phyloP scores from a whole-genome alignment of 2,888 invertebrate species.

The Microplitis manilae region DNA sequence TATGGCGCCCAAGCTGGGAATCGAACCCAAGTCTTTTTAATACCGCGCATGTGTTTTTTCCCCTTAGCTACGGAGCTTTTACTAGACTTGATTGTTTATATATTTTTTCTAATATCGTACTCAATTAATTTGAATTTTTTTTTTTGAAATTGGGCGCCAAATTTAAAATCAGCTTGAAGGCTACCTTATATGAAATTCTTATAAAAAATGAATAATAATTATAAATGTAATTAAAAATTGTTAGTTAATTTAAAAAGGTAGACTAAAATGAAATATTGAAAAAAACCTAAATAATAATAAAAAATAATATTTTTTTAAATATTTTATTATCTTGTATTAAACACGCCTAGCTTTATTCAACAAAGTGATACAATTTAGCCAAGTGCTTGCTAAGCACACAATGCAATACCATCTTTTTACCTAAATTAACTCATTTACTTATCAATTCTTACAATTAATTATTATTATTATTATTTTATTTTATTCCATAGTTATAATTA shows the following conservation, averaged over 20 bases:
- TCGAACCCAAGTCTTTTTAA: too few species aligned
- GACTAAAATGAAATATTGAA: neutral
- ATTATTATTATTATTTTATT: neutral
- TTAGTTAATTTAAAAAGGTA: neutral
- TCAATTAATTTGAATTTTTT: neutral
- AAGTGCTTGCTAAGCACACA: slow-evolving; percentile 66
- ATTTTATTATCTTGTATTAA: slow-evolving; percentile 61
- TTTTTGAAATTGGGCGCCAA: too few species aligned
- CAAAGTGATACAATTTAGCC: slow-evolving; percentile 69
- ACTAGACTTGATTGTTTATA: too few species aligned
- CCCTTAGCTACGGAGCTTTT: too few species aligned
- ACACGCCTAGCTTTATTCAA: slow-evolving; percentile 71
- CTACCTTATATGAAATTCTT: too few species aligned
- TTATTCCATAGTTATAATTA: too few species aligned
- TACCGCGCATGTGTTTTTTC: too few species aligned
- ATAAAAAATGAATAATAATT: too few species aligned
- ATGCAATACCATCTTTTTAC: slow-evolving; percentile 53
- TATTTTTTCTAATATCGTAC: too few species aligned
- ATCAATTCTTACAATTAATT: slow-evolving; percentile 13
- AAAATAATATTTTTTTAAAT: slow-evolving; percentile 42
- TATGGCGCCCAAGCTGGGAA: too few species aligned
- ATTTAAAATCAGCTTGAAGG: too few species aligned
- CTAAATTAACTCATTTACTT: slow-evolving; percentile 32
- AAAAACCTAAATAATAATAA: slow-evolving; percentile 11
- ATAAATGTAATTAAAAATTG: too few species aligned